phyloP scores from a whole-genome alignment of 1,140 invertebrate species.

The Armadillidium nasatum region DNA sequence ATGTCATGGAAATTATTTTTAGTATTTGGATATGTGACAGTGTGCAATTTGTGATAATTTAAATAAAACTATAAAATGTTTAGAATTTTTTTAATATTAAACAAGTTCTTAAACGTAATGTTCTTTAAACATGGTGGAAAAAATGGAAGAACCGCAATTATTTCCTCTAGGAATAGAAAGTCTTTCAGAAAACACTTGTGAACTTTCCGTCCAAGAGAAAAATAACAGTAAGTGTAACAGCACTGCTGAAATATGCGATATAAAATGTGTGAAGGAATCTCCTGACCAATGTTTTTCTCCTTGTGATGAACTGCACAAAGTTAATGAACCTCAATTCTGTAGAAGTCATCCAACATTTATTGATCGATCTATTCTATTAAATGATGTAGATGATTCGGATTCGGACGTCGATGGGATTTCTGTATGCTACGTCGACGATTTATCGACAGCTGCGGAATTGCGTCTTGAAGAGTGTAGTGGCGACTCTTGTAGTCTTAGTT shows the following conservation, averaged over 20 bases:
- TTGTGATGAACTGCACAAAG: too few species aligned
- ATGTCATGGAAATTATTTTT: too few species aligned
- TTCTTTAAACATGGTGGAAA: background rate
- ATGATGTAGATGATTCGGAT: background rate
- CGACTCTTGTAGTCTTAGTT: background rate
- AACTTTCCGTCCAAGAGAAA: background rate
- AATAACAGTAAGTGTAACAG: background rate
- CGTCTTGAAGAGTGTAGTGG: background rate
- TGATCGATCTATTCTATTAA: background rate
- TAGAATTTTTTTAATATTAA: too few species aligned
- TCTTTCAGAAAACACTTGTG: background rate
- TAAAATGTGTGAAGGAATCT: too few species aligned
- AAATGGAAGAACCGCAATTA: background rate
- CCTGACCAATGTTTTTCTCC: too few species aligned
- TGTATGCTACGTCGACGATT: background rate
- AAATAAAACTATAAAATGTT: too few species aligned
- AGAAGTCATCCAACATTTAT: background rate
- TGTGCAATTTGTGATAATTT: too few species aligned
- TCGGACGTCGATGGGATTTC: background rate
- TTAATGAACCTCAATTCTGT: too few species aligned
- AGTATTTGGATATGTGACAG: too few species aligned
- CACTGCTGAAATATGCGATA: too few species aligned
- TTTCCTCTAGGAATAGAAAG: background rate
- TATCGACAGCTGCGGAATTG: background rate
- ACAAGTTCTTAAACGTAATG: too few species aligned